phyloP scores from a whole-genome alignment of 2,888 invertebrate species.

The Parelbella ahira region DNA sequence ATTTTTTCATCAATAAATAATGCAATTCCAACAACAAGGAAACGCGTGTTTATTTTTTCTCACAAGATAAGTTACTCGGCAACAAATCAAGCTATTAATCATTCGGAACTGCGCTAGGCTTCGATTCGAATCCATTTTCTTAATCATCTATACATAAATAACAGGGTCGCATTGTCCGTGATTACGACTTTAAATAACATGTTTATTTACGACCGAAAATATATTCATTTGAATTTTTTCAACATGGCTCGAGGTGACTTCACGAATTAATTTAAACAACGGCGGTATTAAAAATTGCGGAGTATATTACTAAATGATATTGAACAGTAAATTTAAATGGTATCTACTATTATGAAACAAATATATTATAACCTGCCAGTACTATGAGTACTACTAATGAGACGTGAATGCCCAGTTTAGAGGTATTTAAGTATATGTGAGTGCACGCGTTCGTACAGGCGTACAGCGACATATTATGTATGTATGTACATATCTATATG shows the following conservation, averaged over 20 bases:
- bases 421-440: too few species aligned
- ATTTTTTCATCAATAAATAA: constrained; percentile 17
- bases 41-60: constrained; percentile 26
- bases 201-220: constrained; percentile 18
- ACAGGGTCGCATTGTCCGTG: constrained; percentile 11
- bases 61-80: constrained; percentile 29
- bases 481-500: too few species aligned
- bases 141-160: constrained; percentile 23
- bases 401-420: too few species aligned
- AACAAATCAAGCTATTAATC: constrained; percentile 32
- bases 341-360: too few species aligned
- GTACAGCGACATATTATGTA: too few species aligned
- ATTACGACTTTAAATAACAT: constrained; percentile 18
- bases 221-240: constrained; percentile 1
- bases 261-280: constrained; percentile 16
- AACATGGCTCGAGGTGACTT: constrained; percentile 12
- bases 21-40: constrained; percentile 18
- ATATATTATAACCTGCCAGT: too few species aligned
- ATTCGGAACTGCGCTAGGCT: constrained; percentile 8
- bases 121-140: constrained; percentile 23
- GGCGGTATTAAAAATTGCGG: constrained; percentile 3
- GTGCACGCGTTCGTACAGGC: too few species aligned
- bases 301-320: not conserved
- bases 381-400: too few species aligned
- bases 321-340: too few species aligned